These are phyloP conservation scores for Radopholus similis DNA, from an alignment of 1,140 invertebrate species.

Conservation along the genomic window DNA sequence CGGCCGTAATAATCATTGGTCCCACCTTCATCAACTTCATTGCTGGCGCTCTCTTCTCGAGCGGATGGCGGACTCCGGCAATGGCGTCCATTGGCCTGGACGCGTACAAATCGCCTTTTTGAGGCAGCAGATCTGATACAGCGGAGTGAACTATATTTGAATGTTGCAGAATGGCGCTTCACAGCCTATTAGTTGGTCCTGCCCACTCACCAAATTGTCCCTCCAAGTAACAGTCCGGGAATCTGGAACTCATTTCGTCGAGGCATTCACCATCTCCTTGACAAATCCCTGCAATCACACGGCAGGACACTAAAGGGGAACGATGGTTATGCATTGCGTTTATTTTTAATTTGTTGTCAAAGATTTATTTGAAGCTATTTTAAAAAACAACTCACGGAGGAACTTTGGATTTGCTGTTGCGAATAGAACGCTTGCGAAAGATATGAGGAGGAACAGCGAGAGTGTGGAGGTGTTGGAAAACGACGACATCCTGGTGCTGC, in stretches of 20 bases:
- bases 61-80: neutral
- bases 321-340: too few relatives aligned
- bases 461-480: too few relatives aligned
- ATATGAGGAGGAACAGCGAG: neutral
- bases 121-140: neutral
- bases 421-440: neutral
- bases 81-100: too few relatives aligned
- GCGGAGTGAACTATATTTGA: too few relatives aligned
- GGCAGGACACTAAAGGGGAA: constrained; percentile 26
- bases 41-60: constrained; percentile 13
- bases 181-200: neutral
- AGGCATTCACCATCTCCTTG: constrained; percentile 21
- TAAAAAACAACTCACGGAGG: constrained; percentile 3
- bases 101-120: neutral
- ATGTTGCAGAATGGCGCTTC: neutral
- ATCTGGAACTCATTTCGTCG: constrained; percentile 26
- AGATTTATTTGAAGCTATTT: too few relatives aligned
- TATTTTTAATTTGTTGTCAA: too few relatives aligned
- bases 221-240: constrained; percentile 29
- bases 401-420: neutral
- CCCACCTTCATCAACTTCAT: constrained; percentile 22
- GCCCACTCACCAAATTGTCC: neutral
- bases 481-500: too few relatives aligned
- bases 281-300: constrained; percentile 28
- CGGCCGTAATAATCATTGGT: neutral